Evolutionary conservation across 2,797 vertebrate genomes (phyloP).

Genomic region (Pseudochaenichthys georgianus): DNA sequence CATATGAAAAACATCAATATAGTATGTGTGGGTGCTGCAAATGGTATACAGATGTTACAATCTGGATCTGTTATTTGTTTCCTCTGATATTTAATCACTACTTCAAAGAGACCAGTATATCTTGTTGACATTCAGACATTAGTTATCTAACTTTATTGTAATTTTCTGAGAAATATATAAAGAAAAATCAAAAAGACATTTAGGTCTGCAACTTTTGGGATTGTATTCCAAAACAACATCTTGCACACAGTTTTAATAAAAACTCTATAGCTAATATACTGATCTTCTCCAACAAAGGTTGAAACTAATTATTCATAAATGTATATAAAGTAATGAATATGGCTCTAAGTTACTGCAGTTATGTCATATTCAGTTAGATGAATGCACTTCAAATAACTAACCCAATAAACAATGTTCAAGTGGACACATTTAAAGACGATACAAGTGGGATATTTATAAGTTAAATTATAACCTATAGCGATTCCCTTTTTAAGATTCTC

Average conservation of each 20-base stretch:
- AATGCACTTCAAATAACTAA: neutral
- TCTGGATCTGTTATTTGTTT: neutral
- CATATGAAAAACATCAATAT: neutral
- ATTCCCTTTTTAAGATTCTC: neutral
- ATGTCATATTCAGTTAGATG: neutral
- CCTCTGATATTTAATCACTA: neutral
- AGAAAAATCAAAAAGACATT: neutral
- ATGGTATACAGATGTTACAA: neutral
- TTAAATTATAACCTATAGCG: neutral
- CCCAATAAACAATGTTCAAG: neutral
- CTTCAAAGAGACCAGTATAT: neutral
- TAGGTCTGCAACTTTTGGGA: neutral
- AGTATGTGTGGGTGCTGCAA: neutral
- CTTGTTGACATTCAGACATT: neutral
- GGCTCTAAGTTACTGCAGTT: constrained; percentile 1
- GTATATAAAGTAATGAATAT: neutral
- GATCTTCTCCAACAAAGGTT: neutral
- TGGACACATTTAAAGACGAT: neutral
- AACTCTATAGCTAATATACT: neutral
- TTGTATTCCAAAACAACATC: neutral
- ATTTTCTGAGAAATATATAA: constrained; percentile 7
- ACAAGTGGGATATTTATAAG: neutral
- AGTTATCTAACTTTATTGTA: too few relatives aligned
- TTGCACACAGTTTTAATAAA: neutral
- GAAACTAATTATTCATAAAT: neutral